A percentile compares a stretch with the other conserved stretches of the same genome.
Conservation (phyloP, 2,888 invertebrate genomes). For the Chrysotoxum bicinctum region DNA sequence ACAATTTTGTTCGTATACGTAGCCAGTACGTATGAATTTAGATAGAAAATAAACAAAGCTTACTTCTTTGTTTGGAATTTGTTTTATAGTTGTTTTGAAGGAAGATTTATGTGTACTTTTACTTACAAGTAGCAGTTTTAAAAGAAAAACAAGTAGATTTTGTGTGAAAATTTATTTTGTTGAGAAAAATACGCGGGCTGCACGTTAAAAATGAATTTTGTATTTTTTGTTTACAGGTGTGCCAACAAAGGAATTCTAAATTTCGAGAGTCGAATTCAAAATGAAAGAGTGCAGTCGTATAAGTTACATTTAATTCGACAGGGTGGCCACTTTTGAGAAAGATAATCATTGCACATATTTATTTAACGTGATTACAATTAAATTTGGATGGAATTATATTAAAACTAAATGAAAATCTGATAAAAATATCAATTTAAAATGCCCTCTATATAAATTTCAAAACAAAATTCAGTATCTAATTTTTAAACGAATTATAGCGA, state of each 20-base stretch:
- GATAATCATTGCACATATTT: too few relatives aligned
- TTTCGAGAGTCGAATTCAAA: not conserved
- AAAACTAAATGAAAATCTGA: too few relatives aligned
- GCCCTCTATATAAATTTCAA: too few relatives aligned
- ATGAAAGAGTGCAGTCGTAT: not conserved
- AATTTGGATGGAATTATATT: too few relatives aligned
- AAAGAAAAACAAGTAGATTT: not conserved
- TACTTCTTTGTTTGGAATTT: constrained; percentile 3
- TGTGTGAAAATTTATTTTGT: not conserved
- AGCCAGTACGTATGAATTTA: constrained; percentile 41
- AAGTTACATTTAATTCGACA: too few relatives aligned
- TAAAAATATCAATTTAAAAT: too few relatives aligned
- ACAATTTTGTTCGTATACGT: constrained; percentile 7
- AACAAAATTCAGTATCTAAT: too few relatives aligned
- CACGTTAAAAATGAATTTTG: constrained; percentile 11
- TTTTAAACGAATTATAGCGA: too few relatives aligned
- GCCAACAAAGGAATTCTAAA: not conserved
- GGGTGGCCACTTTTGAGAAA: too few relatives aligned
- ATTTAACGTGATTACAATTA: too few relatives aligned
- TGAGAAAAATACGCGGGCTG: not conserved
- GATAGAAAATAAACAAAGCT: not conserved
- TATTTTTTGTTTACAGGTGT: not conserved
- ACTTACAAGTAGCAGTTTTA: not conserved
- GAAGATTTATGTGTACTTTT: not conserved
- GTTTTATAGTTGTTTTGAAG: not conserved